Evolutionary conservation across 2,797 vertebrate genomes (phyloP).

Genomic region (Sebastes nivosus): DNA sequence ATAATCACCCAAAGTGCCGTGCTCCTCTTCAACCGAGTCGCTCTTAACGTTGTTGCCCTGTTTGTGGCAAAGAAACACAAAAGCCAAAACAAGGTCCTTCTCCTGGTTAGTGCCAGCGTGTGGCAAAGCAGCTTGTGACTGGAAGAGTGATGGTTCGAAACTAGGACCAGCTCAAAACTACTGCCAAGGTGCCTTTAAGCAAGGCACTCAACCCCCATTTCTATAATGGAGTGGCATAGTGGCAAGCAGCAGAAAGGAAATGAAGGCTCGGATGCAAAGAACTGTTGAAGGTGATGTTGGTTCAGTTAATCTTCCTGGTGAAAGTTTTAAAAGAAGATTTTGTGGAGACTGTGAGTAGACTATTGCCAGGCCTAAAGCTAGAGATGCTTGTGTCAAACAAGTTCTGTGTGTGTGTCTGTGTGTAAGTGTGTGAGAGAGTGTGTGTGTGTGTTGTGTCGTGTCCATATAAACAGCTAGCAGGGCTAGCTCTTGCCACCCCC

Average conservation of each 20-base stretch:
- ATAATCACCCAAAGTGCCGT: constrained; percentile 69
- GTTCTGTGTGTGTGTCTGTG: background rate
- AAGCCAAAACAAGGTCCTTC: constrained; percentile 12
- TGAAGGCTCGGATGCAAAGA: background rate
- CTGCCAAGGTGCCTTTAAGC: constrained; percentile 67
- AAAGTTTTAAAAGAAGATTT: constrained; percentile 18
- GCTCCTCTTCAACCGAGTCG: constrained; percentile 19
- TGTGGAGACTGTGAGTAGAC: constrained; percentile 46
- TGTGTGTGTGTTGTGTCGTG: background rate
- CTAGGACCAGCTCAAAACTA: constrained; percentile 39
- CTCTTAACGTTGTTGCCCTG: constrained; percentile 36
- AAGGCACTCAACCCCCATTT: constrained; percentile 37
- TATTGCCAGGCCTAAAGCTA: constrained; percentile 65
- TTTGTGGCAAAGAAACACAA: constrained; percentile 37
- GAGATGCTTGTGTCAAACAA: constrained; percentile 56
- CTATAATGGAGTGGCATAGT: constrained; percentile 7
- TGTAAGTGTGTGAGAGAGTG: background rate
- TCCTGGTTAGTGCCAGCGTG: constrained; percentile 7
- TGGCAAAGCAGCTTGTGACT: constrained; percentile 12
- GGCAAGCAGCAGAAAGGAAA: constrained; percentile 16
- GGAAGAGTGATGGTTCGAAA: constrained; percentile 15
- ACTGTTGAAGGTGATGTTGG: constrained; percentile 21
- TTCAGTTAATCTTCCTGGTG: constrained; percentile 10
- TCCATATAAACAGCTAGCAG: constrained; percentile 72
- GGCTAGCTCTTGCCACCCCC: constrained; percentile 70